Percentiles rank a stretch among this genome's conserved stretches.
Evolutionary conservation across 2,797 vertebrate species (phyloP).

Genomic region (Carcharodon carcharias): DNA sequence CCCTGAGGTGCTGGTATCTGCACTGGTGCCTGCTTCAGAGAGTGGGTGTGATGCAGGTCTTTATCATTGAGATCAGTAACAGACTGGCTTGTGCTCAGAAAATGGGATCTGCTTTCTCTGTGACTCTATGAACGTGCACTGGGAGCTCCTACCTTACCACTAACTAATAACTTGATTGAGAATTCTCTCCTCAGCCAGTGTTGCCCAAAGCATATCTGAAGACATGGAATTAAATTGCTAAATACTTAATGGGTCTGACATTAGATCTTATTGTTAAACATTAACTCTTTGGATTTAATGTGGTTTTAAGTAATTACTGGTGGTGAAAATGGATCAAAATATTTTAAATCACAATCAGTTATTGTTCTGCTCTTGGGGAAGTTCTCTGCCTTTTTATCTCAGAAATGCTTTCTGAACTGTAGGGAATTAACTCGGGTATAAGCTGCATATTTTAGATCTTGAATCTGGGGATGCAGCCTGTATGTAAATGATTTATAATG

Average conservation of each 20-base stretch:
- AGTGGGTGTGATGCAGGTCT: neutral
- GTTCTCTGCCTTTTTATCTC: too few relatives aligned
- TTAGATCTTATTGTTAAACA: slow-evolving; percentile 1
- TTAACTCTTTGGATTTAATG: neutral
- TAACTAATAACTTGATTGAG: neutral
- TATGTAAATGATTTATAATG: neutral
- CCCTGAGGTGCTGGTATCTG: too few relatives aligned
- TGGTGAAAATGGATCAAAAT: neutral
- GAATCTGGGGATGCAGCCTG: too few relatives aligned
- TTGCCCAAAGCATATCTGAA: slow-evolving; percentile 1
- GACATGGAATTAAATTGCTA: slow-evolving; percentile 7
- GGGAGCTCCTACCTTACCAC: neutral
- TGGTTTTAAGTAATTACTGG: neutral
- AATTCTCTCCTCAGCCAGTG: neutral
- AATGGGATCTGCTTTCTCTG: neutral
- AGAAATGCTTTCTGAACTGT: neutral
- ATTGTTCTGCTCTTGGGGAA: too few relatives aligned
- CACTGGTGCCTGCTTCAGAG: too few relatives aligned
- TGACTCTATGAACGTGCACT: neutral
- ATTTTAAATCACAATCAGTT: neutral
- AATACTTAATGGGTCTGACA: neutral
- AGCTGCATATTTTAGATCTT: neutral
- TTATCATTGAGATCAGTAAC: neutral
- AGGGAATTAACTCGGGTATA: neutral
- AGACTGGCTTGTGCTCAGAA: neutral